These are phyloP conservation scores for Pycnonotus jocosus DNA, from an alignment of 2,113 vertebrate species.

Conservation along the genomic window DNA sequence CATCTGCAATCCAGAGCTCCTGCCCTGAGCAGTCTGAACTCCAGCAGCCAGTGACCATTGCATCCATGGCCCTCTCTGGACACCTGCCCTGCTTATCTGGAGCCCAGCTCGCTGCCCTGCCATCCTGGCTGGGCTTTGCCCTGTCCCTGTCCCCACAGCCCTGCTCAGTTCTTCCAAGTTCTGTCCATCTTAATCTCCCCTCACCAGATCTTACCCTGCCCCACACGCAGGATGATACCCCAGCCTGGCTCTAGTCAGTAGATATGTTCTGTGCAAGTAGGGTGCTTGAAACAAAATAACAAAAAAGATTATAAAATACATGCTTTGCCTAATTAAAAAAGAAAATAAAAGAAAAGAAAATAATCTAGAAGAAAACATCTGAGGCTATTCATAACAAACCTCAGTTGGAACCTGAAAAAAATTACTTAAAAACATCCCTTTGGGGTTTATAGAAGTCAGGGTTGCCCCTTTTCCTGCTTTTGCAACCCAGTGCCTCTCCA, in stretches of 20 bases:
- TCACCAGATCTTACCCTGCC: accelerated
- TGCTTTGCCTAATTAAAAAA: not conserved
- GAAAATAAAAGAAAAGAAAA: not conserved
- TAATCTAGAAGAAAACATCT: not conserved
- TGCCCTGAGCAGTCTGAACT: not conserved
- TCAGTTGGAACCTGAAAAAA: not conserved
- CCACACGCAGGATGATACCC: not conserved
- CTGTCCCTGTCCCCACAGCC: not conserved
- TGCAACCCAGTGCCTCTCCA: not conserved
- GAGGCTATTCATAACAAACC: not conserved
- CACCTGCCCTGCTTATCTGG: not conserved
- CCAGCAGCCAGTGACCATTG: accelerated
- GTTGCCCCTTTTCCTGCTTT: not conserved
- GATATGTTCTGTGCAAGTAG: not conserved
- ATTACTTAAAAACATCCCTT: not conserved
- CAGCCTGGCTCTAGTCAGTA: not conserved
- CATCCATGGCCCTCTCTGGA: not conserved
- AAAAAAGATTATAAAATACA: not conserved
- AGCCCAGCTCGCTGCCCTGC: not conserved
- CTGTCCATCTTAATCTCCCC: accelerated
- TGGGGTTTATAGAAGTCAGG: not conserved
- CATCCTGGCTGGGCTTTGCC: accelerated
- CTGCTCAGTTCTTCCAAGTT: accelerated
- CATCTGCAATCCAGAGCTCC: not conserved
- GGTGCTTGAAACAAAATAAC: not conserved